A percentile compares a stretch with the other conserved stretches of the same genome.
These are phyloP conservation scores for Macaria notata DNA, from an alignment of 2,888 invertebrate genomes.

Conservation along the genomic window DNA sequence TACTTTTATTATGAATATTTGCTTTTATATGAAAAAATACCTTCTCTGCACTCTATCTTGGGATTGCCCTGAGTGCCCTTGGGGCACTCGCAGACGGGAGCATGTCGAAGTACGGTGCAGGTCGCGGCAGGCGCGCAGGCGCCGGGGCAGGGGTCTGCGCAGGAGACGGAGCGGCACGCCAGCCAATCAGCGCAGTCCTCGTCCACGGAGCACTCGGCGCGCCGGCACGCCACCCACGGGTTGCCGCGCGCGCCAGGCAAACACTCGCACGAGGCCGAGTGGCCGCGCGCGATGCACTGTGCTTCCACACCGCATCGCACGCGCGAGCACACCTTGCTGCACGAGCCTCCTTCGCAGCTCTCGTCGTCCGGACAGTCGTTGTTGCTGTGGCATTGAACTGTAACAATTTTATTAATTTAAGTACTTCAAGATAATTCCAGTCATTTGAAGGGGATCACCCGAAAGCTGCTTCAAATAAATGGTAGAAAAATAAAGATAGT, in stretches of 20 bases:
- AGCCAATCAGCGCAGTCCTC: conserved; percentile 90
- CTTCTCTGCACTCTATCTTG: conserved; percentile 83
- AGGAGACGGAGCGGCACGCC: conserved; percentile 89
- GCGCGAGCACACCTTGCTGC: conserved; percentile 89
- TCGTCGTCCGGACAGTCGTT: conserved; percentile 91
- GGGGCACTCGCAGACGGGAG: conserved; percentile 90
- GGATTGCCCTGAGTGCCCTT: conserved; percentile 92
- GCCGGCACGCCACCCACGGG: conserved; percentile 88
- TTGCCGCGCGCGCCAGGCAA: conserved; percentile 89
- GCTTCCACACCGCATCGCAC: conserved; percentile 92
- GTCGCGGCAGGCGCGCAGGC: conserved; percentile 89
- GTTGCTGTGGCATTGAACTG: conserved; percentile 92
- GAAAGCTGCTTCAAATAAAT: no score
- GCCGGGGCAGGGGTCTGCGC: conserved; percentile 92
- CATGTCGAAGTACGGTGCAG: conserved; percentile 90
- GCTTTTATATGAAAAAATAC: conserved; percentile 46
- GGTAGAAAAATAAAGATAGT: no score
- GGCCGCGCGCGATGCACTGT: conserved; percentile 89
- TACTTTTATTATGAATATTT: no score
- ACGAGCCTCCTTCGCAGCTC: conserved; percentile 91
- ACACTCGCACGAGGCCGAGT: conserved; percentile 90
- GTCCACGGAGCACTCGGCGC: conserved; percentile 89
- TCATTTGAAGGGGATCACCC: no score
- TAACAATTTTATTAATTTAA: conserved; percentile 37
- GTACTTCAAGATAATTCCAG: no score